Evolutionary conservation across 2,113 vertebrate genomes (phyloP).

Genomic region (Thamnaconus septentrionalis): DNA sequence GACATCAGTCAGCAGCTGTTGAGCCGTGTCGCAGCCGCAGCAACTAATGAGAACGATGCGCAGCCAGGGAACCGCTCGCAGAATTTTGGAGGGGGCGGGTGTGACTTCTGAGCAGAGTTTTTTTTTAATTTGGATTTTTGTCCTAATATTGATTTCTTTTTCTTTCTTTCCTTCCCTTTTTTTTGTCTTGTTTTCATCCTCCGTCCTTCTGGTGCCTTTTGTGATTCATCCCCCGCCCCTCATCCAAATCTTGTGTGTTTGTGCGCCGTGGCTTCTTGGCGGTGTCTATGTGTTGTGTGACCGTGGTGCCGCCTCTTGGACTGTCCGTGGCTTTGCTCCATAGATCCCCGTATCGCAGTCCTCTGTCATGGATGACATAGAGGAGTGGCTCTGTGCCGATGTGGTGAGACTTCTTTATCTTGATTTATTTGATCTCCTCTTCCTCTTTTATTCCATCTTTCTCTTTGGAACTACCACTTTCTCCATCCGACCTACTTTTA

Average conservation of each 20-base stretch:
- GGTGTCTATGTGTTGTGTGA: conserved; percentile 75
- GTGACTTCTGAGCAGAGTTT: conserved; percentile 16
- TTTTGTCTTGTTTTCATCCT: conserved; percentile 43
- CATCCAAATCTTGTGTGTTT: conserved; percentile 23
- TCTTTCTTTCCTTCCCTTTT: conserved; percentile 28
- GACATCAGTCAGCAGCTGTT: conserved; percentile 59
- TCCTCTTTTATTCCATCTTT: conserved; percentile 24
- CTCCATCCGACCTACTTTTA: neutral
- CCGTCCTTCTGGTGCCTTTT: conserved; percentile 46
- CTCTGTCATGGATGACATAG: conserved; percentile 99
- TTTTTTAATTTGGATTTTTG: neutral
- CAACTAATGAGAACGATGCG: conserved; percentile 46
- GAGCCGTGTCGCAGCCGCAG: conserved; percentile 36
- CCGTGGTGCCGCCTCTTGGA: conserved; percentile 79
- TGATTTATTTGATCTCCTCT: conserved; percentile 61
- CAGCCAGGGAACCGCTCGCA: conserved; percentile 37
- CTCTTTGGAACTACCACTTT: too few relatives aligned
- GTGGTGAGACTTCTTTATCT: conserved; percentile 89
- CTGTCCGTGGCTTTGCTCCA: conserved; percentile 84
- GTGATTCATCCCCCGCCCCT: conserved; percentile 53
- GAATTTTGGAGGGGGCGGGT: conserved; percentile 26
- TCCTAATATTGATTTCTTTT: too few relatives aligned
- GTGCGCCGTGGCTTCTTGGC: conserved; percentile 28
- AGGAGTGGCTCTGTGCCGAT: conserved; percentile 97
- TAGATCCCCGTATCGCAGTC: conserved; percentile 98